phyloP scores from a whole-genome alignment of 2,797 vertebrate species.

The Numenius phaeopus region DNA sequence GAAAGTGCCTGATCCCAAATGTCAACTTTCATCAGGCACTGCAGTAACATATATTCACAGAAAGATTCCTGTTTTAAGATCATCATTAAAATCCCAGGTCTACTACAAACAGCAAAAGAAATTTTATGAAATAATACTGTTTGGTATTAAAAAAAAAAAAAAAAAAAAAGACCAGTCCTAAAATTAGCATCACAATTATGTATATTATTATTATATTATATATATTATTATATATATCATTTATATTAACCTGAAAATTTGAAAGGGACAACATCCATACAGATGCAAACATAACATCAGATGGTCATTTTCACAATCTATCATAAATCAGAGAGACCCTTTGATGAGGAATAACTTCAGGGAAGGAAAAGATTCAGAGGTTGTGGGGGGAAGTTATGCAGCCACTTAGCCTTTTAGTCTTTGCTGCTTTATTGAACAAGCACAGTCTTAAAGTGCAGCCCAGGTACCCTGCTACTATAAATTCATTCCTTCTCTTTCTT shows the following conservation, averaged over 20 bases:
- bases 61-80: neutral
- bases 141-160: neutral
- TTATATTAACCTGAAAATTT: neutral
- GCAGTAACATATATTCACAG: neutral
- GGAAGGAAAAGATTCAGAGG: neutral
- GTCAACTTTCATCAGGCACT: neutral
- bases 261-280: neutral
- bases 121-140: neutral
- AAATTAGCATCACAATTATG: neutral
- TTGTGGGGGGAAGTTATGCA: neutral
- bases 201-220: neutral
- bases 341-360: neutral
- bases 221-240: neutral
- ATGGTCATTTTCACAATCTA: neutral
- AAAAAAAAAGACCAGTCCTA: too few relatives aligned
- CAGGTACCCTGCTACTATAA: neutral
- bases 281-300: neutral
- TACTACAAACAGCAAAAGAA: neutral
- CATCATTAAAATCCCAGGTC: neutral
- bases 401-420: neutral
- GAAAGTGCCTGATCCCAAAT: neutral
- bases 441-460: neutral
- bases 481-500: neutral
- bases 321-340: neutral
- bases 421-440: slow-evolving; percentile 18